phyloP scores from a whole-genome alignment of 2,797 vertebrate species.

The Tangara arthus region DNA sequence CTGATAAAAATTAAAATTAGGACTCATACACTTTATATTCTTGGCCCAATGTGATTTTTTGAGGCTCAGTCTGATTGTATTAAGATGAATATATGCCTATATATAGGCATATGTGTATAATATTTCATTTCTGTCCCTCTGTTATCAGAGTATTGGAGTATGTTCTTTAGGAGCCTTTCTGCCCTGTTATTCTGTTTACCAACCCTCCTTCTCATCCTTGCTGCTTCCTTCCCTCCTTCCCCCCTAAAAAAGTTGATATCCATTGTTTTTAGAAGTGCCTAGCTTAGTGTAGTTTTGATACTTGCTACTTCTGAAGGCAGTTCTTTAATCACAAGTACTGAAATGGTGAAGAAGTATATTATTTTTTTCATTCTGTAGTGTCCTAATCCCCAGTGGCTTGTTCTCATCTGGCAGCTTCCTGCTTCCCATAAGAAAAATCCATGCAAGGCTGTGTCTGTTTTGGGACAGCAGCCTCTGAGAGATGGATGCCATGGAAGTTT shows the following conservation, averaged over 20 bases:
- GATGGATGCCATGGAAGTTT: background rate
- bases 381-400: background rate
- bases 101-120: background rate
- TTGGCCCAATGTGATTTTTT: background rate
- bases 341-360: background rate
- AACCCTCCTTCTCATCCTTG: background rate
- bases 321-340: background rate
- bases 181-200: background rate
- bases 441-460: background rate
- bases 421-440: constrained; percentile 32
- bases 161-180: background rate
- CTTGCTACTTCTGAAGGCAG: background rate
- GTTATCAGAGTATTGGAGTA: background rate
- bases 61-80: background rate
- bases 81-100: background rate
- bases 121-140: background rate
- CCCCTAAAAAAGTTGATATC: background rate
- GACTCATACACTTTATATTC: background rate
- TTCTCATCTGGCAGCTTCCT: constrained; percentile 7
- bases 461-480: background rate
- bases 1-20: background rate
- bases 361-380: background rate
- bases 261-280: background rate
- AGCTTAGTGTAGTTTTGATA: background rate
- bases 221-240: background rate